Conservation (phyloP, 2,797 vertebrate species). For the Notolabrus celidotus region DNA sequence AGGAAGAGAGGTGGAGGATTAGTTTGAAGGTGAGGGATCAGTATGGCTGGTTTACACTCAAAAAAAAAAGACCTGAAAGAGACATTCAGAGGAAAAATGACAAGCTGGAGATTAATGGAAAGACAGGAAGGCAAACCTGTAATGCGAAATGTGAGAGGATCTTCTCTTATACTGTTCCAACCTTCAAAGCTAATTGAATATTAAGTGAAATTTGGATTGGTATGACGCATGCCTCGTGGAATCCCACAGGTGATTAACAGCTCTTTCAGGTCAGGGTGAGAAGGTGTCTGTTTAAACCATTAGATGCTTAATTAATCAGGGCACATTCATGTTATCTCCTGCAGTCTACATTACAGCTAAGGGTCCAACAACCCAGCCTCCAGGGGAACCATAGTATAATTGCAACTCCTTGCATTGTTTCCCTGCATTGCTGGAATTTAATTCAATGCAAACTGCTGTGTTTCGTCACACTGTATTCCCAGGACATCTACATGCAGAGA, state of each 20-base stretch:
- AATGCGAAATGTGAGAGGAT: slow-evolving; percentile 29
- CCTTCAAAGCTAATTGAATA: slow-evolving; percentile 42
- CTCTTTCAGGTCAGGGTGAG: slow-evolving; percentile 41
- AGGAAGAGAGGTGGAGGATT: slow-evolving; percentile 15
- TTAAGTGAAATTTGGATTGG: slow-evolving; percentile 47
- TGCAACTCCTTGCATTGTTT: slow-evolving; percentile 5
- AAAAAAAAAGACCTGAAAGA: background rate
- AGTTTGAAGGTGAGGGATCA: slow-evolving; percentile 4
- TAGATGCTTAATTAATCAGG: slow-evolving; percentile 61
- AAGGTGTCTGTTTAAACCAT: slow-evolving; percentile 49
- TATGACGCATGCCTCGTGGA: slow-evolving; percentile 48
- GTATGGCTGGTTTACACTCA: background rate
- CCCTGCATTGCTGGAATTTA: slow-evolving; percentile 23
- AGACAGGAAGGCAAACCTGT: slow-evolving; percentile 24
- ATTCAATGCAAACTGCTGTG: slow-evolving; percentile 10
- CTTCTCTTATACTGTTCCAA: slow-evolving; percentile 5
- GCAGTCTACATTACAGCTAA: slow-evolving; percentile 18
- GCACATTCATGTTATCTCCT: slow-evolving; percentile 15
- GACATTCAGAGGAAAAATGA: background rate
- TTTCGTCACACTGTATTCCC: slow-evolving; percentile 1
- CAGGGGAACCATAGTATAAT: slow-evolving; percentile 1
- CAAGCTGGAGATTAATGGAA: slow-evolving; percentile 25
- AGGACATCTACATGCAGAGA: slow-evolving; percentile 25
- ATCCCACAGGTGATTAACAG: slow-evolving; percentile 57
- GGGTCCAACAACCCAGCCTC: slow-evolving; percentile 4